A percentile compares a stretch with the other conserved stretches of the same genome.
These are phyloP conservation scores for Melanophora roralis DNA, from an alignment of 2,888 invertebrate species.

Conservation along the genomic window DNA sequence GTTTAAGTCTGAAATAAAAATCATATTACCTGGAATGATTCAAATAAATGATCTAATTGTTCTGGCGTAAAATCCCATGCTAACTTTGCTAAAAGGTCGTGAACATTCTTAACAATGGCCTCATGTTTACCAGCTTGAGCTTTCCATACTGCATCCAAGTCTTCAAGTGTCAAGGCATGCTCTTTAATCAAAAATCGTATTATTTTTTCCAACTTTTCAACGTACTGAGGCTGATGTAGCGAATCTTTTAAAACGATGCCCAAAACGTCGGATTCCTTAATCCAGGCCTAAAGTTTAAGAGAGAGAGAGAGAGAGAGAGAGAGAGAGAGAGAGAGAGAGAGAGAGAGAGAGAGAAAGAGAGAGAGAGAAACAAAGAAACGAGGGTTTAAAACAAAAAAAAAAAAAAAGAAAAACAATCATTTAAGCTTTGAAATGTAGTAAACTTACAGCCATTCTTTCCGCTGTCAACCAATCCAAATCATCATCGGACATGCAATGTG, in stretches of 20 bases:
- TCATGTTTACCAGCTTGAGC: slow-evolving; percentile 99
- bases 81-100: slow-evolving; percentile 95
- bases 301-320: too few relatives aligned
- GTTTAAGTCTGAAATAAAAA: background rate
- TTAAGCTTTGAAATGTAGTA: background rate
- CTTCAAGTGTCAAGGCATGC: slow-evolving; percentile 90
- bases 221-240: slow-evolving; percentile 97
- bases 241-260: slow-evolving; percentile 97
- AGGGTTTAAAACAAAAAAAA: background rate
- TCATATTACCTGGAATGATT: slow-evolving; percentile 91
- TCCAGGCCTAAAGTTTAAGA: slow-evolving; percentile 86
- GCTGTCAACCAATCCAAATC: slow-evolving; percentile 96
- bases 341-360: too few relatives aligned
- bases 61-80: slow-evolving; percentile 99
- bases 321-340: too few relatives aligned
- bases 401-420: background rate
- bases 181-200: slow-evolving; percentile 97
- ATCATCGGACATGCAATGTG: slow-evolving; percentile 83
- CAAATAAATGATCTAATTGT: slow-evolving; percentile 97
- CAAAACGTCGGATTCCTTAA: slow-evolving; percentile 95
- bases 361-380: too few relatives aligned
- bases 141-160: slow-evolving; percentile 97
- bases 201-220: slow-evolving; percentile 98
- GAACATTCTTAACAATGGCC: slow-evolving; percentile 98
- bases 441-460: slow-evolving; percentile 93